phyloP scores from a whole-genome alignment of 2,113 vertebrate species.

The Rhinolophus sinicus region DNA sequence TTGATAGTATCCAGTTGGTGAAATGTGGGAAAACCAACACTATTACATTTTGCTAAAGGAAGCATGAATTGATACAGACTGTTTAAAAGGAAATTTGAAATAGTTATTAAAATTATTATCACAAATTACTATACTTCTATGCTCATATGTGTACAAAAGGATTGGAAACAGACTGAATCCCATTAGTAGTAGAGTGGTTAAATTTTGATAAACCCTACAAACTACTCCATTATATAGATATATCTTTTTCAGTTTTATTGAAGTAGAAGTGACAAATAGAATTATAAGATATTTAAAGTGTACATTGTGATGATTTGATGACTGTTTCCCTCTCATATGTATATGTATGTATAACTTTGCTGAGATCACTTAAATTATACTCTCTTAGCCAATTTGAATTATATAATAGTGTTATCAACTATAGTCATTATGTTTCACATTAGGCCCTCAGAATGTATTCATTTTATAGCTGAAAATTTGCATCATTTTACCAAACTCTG shows the following conservation, averaged over 20 bases:
- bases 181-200: not conserved
- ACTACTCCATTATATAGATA: not conserved
- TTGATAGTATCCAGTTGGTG: not conserved
- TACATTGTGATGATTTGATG: too few species aligned
- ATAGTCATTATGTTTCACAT: not conserved
- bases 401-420: not conserved
- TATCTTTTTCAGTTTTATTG: not conserved
- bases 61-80: not conserved
- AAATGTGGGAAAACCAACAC: not conserved
- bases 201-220: not conserved
- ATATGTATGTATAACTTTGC: too few species aligned
- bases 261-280: not conserved
- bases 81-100: not conserved
- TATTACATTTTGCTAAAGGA: not conserved
- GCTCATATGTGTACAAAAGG: not conserved
- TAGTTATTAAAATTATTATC: not conserved
- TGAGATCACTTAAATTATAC: too few species aligned
- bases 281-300: too few species aligned
- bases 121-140: not conserved
- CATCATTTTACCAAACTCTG: too few species aligned
- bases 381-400: not conserved
- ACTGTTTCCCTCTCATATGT: too few species aligned
- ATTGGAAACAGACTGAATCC: not conserved
- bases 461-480: too few species aligned
- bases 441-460: not conserved